Percentiles rank a stretch among this genome's conserved stretches.
phyloP scores from a whole-genome alignment of 2,888 invertebrate genomes.

The Leptinotarsa peninsularis region DNA sequence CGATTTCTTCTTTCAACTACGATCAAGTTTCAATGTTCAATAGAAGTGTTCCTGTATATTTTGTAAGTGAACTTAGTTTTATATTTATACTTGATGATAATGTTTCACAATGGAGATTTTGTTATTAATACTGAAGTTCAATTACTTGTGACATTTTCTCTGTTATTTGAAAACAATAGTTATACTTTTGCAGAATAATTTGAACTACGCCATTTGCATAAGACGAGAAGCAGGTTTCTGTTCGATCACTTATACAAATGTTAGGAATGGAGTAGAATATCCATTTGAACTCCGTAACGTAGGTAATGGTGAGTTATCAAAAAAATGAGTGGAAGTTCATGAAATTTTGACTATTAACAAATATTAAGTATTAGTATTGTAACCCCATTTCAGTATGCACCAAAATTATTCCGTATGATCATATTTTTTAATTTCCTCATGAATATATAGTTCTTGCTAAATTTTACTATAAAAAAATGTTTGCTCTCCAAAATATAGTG shows the following conservation, averaged over 20 bases:
- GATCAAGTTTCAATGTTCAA: slow-evolving; percentile 71
- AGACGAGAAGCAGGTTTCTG: slow-evolving; percentile 73
- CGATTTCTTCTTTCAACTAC: slow-evolving; percentile 80
- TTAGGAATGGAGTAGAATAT: slow-evolving; percentile 67
- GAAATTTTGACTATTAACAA: no score
- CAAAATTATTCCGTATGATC: no score
- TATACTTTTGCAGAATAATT: slow-evolving; percentile 74
- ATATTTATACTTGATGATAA: neutral
- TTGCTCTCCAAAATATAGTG: no score
- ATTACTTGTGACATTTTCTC: no score
- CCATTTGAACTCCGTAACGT: slow-evolving; percentile 78
- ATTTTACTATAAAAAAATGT: no score
- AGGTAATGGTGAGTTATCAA: slow-evolving; percentile 71
- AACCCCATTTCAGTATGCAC: no score
- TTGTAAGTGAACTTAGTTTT: slow-evolving; percentile 65
- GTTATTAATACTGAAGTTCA: no score
- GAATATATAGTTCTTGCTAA: no score
- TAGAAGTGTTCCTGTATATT: slow-evolving; percentile 71
- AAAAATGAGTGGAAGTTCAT: slow-evolving; percentile 9
- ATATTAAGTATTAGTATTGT: no score
- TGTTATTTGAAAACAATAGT: neutral
- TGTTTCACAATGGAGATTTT: neutral
- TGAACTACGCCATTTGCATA: slow-evolving; percentile 83
- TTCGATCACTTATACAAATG: slow-evolving; percentile 74
- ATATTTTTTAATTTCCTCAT: no score